These are phyloP conservation scores for Aeoliscus strigatus DNA, from an alignment of 2,797 vertebrate genomes.

Conservation along the genomic window DNA sequence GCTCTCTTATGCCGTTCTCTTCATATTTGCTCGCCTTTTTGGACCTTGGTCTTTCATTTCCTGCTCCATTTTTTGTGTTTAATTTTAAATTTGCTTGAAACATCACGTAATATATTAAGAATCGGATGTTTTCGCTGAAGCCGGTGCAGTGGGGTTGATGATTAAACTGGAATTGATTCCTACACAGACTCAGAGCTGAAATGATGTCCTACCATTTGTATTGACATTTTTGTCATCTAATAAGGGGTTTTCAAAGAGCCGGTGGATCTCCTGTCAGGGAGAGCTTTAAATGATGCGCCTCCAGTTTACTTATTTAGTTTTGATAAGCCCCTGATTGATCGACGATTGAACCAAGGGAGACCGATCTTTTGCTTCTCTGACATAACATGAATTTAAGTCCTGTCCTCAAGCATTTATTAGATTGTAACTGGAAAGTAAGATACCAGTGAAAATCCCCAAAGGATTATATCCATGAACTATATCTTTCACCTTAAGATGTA, in stretches of 20 bases:
- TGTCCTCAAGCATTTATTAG: too few relatives aligned
- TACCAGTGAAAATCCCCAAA: too few relatives aligned
- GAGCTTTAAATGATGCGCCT: too few relatives aligned
- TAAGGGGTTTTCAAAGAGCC: background rate
- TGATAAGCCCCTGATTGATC: too few relatives aligned
- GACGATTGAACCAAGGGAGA: too few relatives aligned
- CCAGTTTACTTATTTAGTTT: too few relatives aligned
- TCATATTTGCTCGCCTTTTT: conserved; percentile 12
- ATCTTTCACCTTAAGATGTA: too few relatives aligned
- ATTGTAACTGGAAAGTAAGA: too few relatives aligned
- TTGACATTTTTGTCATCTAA: background rate
- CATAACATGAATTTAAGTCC: too few relatives aligned
- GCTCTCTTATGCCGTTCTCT: conserved; percentile 14
- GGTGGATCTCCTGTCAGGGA: too few relatives aligned
- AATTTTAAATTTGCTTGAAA: conserved; percentile 44
- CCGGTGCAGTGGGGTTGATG: conserved; percentile 28
- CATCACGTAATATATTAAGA: conserved; percentile 15
- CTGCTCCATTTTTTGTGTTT: conserved; percentile 30
- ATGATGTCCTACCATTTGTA: conserved; percentile 50
- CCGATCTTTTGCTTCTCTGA: too few relatives aligned
- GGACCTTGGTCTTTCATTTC: conserved; percentile 52
- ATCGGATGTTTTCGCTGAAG: conserved; percentile 24
- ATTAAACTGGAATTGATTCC: conserved; percentile 49
- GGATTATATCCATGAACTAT: too few relatives aligned
- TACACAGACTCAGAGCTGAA: conserved; percentile 46